Conservation (phyloP, 2,888 invertebrate species). For the Octodonta nipae region DNA sequence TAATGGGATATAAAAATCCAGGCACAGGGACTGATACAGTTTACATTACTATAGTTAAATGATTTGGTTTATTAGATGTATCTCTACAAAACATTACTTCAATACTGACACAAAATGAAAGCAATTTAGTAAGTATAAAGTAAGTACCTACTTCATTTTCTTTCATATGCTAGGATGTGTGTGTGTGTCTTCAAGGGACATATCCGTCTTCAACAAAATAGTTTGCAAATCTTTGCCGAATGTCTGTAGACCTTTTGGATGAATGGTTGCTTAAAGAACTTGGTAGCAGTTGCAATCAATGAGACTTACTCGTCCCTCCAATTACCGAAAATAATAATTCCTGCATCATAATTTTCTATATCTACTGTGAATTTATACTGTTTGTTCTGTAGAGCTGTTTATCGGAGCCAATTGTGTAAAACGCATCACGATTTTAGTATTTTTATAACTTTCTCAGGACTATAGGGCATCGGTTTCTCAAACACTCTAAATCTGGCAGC, state of each 20-base stretch:
- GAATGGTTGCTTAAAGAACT: background rate
- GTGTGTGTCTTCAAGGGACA: constrained; percentile 3
- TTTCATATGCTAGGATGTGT: too few relatives aligned
- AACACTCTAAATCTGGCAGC: constrained; percentile 7
- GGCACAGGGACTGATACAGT: constrained; percentile 2
- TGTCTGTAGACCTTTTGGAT: background rate
- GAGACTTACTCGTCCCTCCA: background rate
- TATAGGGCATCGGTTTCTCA: constrained; percentile 6
- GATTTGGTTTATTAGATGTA: constrained; percentile 4
- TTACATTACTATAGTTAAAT: constrained; percentile 3
- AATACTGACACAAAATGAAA: constrained; percentile 4
- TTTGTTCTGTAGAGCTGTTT: background rate
- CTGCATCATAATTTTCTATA: background rate
- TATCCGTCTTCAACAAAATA: constrained; percentile 3
- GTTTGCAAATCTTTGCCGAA: constrained; percentile 1
- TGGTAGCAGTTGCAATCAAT: background rate
- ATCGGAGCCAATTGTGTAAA: constrained; percentile 1
- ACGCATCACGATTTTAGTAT: constrained; percentile 1
- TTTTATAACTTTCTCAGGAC: constrained; percentile 3
- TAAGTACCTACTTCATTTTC: too few relatives aligned
- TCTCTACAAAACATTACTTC: constrained; percentile 3
- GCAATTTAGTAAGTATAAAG: constrained; percentile 1
- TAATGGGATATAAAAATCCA: background rate
- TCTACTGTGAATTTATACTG: background rate
- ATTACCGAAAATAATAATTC: background rate